phyloP scores from a whole-genome alignment of 2,113 vertebrate species.

The Cyanoliseus patagonus region DNA sequence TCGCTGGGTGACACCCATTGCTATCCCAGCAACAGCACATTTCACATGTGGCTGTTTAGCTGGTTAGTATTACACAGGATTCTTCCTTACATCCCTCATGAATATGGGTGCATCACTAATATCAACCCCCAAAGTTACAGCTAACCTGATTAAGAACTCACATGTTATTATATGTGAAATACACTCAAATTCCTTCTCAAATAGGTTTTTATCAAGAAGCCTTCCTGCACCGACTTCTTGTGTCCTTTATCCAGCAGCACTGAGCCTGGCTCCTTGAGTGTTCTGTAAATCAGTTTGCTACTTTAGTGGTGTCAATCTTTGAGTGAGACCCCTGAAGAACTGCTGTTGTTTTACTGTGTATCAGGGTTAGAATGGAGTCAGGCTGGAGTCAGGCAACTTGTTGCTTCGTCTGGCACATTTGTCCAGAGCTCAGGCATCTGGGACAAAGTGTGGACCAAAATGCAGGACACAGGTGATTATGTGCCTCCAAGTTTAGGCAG shows the following conservation, averaged over 20 bases:
- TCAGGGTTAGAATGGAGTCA: not conserved
- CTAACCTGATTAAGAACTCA: not conserved
- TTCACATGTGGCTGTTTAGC: not conserved
- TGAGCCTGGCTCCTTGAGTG: not conserved
- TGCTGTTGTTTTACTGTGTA: not conserved
- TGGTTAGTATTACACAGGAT: not conserved
- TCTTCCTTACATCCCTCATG: not conserved
- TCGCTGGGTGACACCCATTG: rapidly evolving
- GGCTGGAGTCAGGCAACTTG: not conserved
- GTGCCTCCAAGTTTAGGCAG: not conserved
- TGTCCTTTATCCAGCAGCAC: not conserved
- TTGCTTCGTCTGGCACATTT: not conserved
- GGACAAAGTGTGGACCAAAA: not conserved
- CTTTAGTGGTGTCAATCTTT: not conserved
- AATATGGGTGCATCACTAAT: not conserved
- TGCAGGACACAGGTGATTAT: not conserved
- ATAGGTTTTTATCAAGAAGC: not conserved
- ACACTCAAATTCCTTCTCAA: not conserved
- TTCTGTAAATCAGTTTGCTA: not conserved
- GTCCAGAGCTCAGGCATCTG: not conserved
- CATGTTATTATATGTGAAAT: not conserved
- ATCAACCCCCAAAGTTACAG: not conserved
- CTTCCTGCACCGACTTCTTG: not conserved
- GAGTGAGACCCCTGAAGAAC: not conserved
- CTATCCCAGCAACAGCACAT: not conserved